phyloP scores from a whole-genome alignment of 2,888 invertebrate genomes.

The Conomelus anceps region DNA sequence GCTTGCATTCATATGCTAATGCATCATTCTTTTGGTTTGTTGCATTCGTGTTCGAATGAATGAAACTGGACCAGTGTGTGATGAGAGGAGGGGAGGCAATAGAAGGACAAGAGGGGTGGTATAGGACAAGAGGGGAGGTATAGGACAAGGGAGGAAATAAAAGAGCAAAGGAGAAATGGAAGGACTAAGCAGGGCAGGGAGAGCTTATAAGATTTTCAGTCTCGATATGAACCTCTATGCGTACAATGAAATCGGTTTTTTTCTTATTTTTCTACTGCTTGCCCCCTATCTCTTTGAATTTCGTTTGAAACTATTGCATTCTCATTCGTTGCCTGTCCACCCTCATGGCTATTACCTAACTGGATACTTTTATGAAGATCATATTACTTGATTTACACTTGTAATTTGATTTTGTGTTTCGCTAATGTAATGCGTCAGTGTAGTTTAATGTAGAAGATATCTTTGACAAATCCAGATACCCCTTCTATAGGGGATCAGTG shows the following conservation, averaged over 20 bases:
- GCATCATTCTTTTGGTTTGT: slow-evolving; percentile 21
- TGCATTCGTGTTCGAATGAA: slow-evolving; percentile 22
- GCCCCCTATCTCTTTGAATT: background rate
- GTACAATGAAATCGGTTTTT: background rate
- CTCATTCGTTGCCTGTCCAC: background rate
- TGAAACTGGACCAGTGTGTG: background rate
- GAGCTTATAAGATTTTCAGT: background rate
- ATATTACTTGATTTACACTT: background rate
- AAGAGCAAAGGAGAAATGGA: background rate
- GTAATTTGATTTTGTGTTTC: background rate
- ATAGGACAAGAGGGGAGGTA: background rate
- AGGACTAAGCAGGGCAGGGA: background rate
- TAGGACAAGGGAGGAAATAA: background rate
- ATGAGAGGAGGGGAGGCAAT: background rate
- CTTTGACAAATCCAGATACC: too few relatives aligned
- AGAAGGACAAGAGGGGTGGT: background rate
- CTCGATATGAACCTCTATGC: background rate
- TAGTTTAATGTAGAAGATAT: too few relatives aligned
- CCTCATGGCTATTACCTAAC: background rate
- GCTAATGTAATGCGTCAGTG: too few relatives aligned
- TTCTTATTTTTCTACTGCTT: background rate
- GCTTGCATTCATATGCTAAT: slow-evolving; percentile 23
- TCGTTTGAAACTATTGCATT: background rate
- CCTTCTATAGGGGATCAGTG: too few relatives aligned
- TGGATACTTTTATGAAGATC: background rate